phyloP scores from a whole-genome alignment of 1,140 invertebrate genomes.

The Choristoneura fumiferana region DNA sequence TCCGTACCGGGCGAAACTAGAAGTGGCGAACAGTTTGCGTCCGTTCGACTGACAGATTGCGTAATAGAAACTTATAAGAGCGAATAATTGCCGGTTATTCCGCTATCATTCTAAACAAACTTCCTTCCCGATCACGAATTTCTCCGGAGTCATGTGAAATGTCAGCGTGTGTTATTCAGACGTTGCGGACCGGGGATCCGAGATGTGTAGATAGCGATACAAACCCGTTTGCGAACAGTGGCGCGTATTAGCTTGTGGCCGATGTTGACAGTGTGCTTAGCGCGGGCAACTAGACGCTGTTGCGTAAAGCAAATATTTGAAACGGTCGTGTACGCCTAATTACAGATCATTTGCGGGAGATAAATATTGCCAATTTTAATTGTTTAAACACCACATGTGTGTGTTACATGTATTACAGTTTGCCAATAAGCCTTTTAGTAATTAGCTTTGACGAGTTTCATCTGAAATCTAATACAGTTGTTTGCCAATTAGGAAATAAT shows the following conservation, averaged over 20 bases:
- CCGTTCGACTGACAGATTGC: conserved; percentile 31
- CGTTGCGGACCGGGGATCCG: conserved; percentile 26
- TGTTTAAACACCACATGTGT: conserved; percentile 17
- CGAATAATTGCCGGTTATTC: conserved; percentile 37
- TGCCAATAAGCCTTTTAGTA: neutral
- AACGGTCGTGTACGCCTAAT: conserved; percentile 40
- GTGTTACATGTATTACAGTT: conserved; percentile 7
- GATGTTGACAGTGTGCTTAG: conserved; percentile 38
- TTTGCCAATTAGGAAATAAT: conserved; percentile 12
- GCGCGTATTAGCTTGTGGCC: conserved; percentile 20
- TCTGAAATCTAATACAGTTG: neutral
- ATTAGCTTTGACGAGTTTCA: neutral
- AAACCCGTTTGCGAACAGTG: conserved; percentile 35
- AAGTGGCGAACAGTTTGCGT: conserved; percentile 35
- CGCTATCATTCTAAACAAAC: conserved; percentile 37
- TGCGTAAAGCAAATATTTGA: conserved; percentile 56
- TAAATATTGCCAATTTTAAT: conserved; percentile 27
- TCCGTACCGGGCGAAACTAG: conserved; percentile 30
- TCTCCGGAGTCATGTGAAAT: conserved; percentile 43
- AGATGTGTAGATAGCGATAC: conserved; percentile 28
- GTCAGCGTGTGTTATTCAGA: conserved; percentile 37
- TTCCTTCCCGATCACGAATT: conserved; percentile 46
- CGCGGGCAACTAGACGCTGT: conserved; percentile 14
- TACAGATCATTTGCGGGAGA: conserved; percentile 41
- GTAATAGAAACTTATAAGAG: conserved; percentile 38